Base-by-base conservation (phyloP, 2,888 invertebrate species). In the Leptinotarsa haldemani region DNA sequence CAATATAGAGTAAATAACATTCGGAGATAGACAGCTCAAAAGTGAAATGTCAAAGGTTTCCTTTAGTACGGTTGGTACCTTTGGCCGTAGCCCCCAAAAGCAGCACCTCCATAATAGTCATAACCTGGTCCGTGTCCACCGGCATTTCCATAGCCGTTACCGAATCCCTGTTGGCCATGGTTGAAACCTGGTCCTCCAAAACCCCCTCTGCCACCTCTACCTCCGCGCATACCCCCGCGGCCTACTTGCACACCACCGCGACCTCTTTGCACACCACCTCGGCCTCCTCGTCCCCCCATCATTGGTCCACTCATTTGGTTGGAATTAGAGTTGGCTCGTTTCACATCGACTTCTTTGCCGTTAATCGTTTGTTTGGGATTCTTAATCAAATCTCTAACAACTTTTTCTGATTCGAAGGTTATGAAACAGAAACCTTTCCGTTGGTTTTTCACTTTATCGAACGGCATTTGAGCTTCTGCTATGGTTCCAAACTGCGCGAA, bases 351-450 rank as follows among this genome's bases (percentile, higher is more conserved):
- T 91, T 97, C 97, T 89, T 97, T 96, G 80, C 95, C 97, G 80
- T 94, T 95, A 82, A 97, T 97, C 69, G 93, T 95, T 88, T 97
- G 97, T 88, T 97, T 97, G 15, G 97, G 95, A 69, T 95, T 95
- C 88, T 96, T 97, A 76, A 97, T 89, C 69, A 97, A 90, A 87
- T 97, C 96, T 84, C 96, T 96, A 47, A 97, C 97, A 71, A 97
- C 95, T 88, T 96, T 95, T 88, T 97, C 97, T 47, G 95, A 95
- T 87, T 98, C 98, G 85, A 98, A 98, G 80, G 98, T 98, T 87
- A 98, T 97, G 88, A 98, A 98, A 87, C 97, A 98, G 91, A 98
- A 98, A 76, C 95, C 97, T 90, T 98, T 95, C 83, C 98, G 93
- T 88, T 97, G 97, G 87, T 97, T 97, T 92, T 97, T 98, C 87